phyloP scores from a whole-genome alignment of 2,113 vertebrate genomes.

The Heptranchias perlo region DNA sequence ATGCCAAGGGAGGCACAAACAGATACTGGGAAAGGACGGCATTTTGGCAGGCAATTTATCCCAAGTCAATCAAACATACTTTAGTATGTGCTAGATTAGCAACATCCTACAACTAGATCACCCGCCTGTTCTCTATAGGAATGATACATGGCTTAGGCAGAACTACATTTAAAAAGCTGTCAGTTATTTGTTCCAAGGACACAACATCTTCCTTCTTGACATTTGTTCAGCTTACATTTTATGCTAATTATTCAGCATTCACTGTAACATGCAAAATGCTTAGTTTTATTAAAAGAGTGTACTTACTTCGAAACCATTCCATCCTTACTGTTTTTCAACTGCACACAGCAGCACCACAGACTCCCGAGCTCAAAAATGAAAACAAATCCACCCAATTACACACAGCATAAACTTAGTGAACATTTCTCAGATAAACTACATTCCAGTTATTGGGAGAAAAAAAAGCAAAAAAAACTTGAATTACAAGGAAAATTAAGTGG shows the following conservation, averaged over 20 bases:
- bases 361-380: background rate
- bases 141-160: background rate
- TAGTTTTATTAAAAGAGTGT: background rate
- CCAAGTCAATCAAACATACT: background rate
- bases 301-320: slow-evolving; percentile 33
- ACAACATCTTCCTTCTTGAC: background rate
- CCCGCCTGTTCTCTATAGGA: background rate
- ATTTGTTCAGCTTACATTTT: background rate
- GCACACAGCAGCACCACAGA: background rate
- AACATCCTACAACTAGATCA: background rate
- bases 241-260: slow-evolving; percentile 3
- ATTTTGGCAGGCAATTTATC: background rate
- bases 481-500: background rate
- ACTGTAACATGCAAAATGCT: background rate
- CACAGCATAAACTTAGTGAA: background rate
- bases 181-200: background rate
- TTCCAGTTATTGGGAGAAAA: background rate
- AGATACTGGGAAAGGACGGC: background rate
- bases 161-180: background rate
- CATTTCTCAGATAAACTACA: background rate
- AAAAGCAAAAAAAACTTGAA: background rate
- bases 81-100: background rate
- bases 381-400: background rate
- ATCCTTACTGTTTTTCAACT: background rate
- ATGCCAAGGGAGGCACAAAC: background rate